Percentiles rank a stretch among this genome's conserved stretches.
Conservation (phyloP, 2,888 invertebrate species). For the Schrankia costaestrigalis region DNA sequence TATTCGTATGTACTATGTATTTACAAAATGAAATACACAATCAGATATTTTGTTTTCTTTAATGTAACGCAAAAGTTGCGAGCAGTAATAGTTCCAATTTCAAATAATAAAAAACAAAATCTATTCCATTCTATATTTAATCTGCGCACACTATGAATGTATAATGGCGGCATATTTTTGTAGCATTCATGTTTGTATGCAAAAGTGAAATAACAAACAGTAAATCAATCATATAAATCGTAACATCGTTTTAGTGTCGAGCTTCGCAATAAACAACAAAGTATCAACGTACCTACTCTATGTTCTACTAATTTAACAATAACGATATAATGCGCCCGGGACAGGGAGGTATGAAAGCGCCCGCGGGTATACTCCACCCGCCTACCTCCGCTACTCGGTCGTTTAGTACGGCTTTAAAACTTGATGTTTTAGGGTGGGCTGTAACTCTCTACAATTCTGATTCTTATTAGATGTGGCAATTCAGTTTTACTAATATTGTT, state of each 20-base stretch:
- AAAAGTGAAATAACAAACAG: slow-evolving; percentile 25
- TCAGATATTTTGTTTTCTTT: too few relatives aligned
- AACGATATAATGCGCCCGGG: slow-evolving; percentile 37
- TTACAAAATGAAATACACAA: too few relatives aligned
- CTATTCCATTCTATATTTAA: too few relatives aligned
- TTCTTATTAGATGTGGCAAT: slow-evolving; percentile 25
- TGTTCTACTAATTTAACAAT: slow-evolving; percentile 53
- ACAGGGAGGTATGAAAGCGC: slow-evolving; percentile 15
- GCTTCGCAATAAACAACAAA: slow-evolving; percentile 55
- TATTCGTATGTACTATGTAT: too few relatives aligned
- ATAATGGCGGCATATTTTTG: too few relatives aligned
- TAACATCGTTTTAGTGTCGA: slow-evolving; percentile 37
- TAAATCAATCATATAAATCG: slow-evolving; percentile 38
- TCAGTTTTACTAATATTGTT: slow-evolving; percentile 6
- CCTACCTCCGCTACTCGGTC: slow-evolving; percentile 26
- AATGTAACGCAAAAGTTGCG: too few relatives aligned
- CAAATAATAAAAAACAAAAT: too few relatives aligned
- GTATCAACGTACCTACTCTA: slow-evolving; percentile 39
- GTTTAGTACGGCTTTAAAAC: slow-evolving; percentile 38
- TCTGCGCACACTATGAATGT: too few relatives aligned
- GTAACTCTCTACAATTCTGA: slow-evolving; percentile 34
- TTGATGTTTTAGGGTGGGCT: slow-evolving; percentile 29
- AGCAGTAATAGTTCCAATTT: too few relatives aligned
- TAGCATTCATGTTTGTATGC: too few relatives aligned
- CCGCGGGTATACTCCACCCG: slow-evolving; percentile 14